A percentile compares a stretch with the other conserved stretches of the same genome.
These are phyloP conservation scores for Amphiprion clarkii DNA, from an alignment of 2,797 vertebrate species.

Conservation along the genomic window DNA sequence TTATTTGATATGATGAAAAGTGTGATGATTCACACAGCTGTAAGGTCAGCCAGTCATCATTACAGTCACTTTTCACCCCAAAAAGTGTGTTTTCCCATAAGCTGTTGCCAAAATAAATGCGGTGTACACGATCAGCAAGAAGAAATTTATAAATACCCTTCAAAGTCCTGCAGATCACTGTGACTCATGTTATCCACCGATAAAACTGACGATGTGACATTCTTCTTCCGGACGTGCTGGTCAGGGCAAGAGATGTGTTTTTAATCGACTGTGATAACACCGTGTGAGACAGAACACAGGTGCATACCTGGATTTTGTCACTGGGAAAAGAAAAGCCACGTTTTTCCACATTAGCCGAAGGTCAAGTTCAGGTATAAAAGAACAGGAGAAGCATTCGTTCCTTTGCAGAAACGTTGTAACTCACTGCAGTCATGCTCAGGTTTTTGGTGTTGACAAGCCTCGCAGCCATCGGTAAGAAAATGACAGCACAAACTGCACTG, in stretches of 20 bases:
- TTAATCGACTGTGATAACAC: conserved; percentile 42
- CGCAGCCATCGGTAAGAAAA: conserved; percentile 75
- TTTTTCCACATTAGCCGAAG: conserved; percentile 47
- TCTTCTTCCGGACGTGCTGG: conserved; percentile 20
- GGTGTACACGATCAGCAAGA: neutral
- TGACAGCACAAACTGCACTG: neutral
- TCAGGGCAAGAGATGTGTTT: conserved; percentile 32
- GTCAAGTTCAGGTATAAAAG: conserved; percentile 70
- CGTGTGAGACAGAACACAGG: conserved; percentile 69
- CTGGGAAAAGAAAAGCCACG: conserved; percentile 3
- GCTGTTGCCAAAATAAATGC: neutral
- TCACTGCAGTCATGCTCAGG: conserved; percentile 68
- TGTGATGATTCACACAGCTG: neutral
- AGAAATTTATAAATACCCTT: neutral
- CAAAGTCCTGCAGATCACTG: neutral
- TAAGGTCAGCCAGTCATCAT: neutral
- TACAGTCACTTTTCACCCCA: neutral
- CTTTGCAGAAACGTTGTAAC: conserved; percentile 29
- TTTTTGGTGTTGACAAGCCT: conserved; percentile 76
- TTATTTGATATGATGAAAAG: neutral
- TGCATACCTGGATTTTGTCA: conserved; percentile 51
- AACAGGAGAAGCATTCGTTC: neutral
- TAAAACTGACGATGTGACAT: conserved; percentile 29
- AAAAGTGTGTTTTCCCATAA: neutral
- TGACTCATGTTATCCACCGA: conserved; percentile 25